Conservation (phyloP, 1,140 invertebrate species). For the Leptinotarsa undecemlineata region DNA sequence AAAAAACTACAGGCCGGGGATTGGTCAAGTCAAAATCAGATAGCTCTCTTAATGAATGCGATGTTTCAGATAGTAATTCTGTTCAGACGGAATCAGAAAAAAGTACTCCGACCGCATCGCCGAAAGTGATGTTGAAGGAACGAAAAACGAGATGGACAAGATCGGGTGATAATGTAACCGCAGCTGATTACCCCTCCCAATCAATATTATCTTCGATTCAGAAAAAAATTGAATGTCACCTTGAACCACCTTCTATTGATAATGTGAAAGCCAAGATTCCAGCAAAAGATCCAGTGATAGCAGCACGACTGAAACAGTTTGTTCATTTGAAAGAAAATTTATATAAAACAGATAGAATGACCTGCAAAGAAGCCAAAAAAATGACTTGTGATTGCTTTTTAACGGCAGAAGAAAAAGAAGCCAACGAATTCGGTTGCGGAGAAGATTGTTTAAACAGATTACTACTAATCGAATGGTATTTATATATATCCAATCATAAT, state of each 20-base stretch:
- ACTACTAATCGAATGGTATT: constrained; percentile 95
- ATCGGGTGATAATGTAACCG: constrained; percentile 32
- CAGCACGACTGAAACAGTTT: constrained; percentile 77
- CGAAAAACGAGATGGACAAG: constrained; percentile 29
- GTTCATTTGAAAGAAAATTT: constrained; percentile 81
- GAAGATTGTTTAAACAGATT: constrained; percentile 96
- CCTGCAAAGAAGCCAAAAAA: constrained; percentile 84
- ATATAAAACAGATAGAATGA: constrained; percentile 78
- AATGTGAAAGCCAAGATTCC: constrained; percentile 6
- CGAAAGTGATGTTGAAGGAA: constrained; percentile 22
- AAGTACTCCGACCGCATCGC: constrained; percentile 26
- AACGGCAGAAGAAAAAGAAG: constrained; percentile 82
- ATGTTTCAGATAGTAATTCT: constrained; percentile 34
- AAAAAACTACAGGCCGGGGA: constrained; percentile 62
- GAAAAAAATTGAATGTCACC: constrained; percentile 30
- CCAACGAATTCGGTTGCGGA: constrained; percentile 86
- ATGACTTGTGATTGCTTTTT: constrained; percentile 96
- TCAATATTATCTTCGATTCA: neutral
- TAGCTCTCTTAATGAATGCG: constrained; percentile 48
- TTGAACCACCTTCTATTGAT: neutral
- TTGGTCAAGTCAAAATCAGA: constrained; percentile 54
- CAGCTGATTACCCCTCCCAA: constrained; percentile 37
- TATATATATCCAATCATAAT: neutral
- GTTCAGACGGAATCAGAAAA: constrained; percentile 41
- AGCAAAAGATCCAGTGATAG: constrained; percentile 60